Evolutionary conservation across 2,797 vertebrate genomes (phyloP), one percentile per base, ranked within the genome.

Genomic region (Cossypha polioptera): DNA sequence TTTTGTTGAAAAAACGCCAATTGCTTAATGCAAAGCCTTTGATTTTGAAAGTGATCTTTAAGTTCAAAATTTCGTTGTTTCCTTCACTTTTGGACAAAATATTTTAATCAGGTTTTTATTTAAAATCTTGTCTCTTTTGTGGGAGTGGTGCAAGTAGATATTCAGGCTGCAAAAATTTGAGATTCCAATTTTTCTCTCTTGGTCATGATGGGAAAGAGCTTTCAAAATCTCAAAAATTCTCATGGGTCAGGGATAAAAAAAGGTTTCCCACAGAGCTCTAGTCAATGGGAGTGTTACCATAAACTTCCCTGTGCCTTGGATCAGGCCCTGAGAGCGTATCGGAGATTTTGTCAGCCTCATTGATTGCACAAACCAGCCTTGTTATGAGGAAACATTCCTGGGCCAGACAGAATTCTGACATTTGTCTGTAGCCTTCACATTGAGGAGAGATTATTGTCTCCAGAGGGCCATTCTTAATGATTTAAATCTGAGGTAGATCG

Each of bases 341-440:
- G 8, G 91, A 90, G 84, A 68, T 42, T 96, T 79, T 92, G 94
- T 96, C 88, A 94, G 87, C 88, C 96, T 95, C 91, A 84, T 61
- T 96, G 90, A 87, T 96, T 97, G 94, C 92, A 97, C 83, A 97
- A 96, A 96, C 88, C 91, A 67, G 69, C 90, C 91, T 94, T 95
- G 66, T 95, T 96, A 94, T 86, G 68, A 94, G 92, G 85, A 96
- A 96, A 93, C 83, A 90, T 95, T 97, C 86, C 65, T 89, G 76
- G 82, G 63, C 68, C 82, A 97, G 86, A 71, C 86, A 93, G 33
- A 54, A 18, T 65, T 90, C 53, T 97, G 84, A 95, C 71, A 93
- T 86, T 97, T 91, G 90, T 96, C 92, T 96, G 75, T 96, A 86
- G 82, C 75, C 95, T 96, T 97, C 89, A 95, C 90, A 51, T 95